Evolutionary conservation across 2,113 vertebrate genomes (phyloP).

Genomic region (Forbesichthys papilliferus): DNA sequence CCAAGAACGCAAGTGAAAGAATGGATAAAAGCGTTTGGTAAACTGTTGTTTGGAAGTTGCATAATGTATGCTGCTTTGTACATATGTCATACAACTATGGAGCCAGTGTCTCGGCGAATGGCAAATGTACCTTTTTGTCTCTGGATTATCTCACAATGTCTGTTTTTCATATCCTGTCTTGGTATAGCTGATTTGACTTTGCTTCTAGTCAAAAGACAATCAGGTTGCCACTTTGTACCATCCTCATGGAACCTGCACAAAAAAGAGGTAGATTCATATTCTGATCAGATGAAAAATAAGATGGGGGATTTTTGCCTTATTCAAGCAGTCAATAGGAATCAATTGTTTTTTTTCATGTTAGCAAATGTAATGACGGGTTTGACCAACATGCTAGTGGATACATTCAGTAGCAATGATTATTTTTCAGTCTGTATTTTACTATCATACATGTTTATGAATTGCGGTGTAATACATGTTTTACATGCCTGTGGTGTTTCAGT

Average conservation of each 20-base stretch:
- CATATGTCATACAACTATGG: conserved; percentile 70
- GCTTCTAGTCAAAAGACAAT: conserved; percentile 80
- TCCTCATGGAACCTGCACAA: conserved; percentile 78
- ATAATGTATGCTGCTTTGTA: conserved; percentile 69
- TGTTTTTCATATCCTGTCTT: conserved; percentile 78
- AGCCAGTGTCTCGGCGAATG: conserved; percentile 87
- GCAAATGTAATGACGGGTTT: conserved; percentile 90
- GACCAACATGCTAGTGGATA: conserved; percentile 85
- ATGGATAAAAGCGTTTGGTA: conserved; percentile 72
- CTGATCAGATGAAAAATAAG: conserved; percentile 16
- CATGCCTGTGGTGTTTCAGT: conserved; percentile 81
- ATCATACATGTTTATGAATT: conserved; percentile 89
- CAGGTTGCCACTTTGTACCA: conserved; percentile 74
- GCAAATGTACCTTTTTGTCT: conserved; percentile 88
- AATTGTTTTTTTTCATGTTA: conserved; percentile 88
- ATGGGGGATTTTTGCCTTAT: conserved; percentile 77
- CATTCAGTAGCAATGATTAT: conserved; percentile 74
- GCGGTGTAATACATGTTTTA: conserved; percentile 78
- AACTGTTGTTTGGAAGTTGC: conserved; percentile 63
- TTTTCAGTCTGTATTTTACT: conserved; percentile 79
- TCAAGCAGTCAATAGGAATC: conserved; percentile 89
- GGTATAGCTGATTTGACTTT: conserved; percentile 78
- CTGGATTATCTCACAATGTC: conserved; percentile 84
- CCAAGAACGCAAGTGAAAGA: conserved; percentile 72
- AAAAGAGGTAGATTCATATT: not conserved